A percentile compares a stretch with the other conserved stretches of the same genome.
Conservation (phyloP, 2,797 vertebrate species). For the Pseudomugil tenellus region DNA sequence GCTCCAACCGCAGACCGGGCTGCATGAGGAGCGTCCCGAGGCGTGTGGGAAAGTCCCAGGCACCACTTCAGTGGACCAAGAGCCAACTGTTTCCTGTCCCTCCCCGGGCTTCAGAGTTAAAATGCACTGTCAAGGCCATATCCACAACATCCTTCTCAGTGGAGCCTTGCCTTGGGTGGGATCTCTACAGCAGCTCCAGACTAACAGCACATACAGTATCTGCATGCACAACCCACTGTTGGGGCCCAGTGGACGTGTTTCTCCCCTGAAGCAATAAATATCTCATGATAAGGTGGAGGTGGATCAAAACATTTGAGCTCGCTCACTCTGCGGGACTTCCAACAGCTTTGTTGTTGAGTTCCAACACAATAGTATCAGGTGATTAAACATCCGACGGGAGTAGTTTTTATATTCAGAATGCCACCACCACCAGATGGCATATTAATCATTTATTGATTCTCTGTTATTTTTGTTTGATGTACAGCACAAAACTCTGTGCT, state of each 20-base stretch:
- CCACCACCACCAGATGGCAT: slow-evolving; percentile 74
- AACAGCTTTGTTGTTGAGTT: slow-evolving; percentile 73
- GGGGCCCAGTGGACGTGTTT: slow-evolving; percentile 49
- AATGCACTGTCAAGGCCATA: slow-evolving; percentile 60
- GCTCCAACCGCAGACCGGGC: slow-evolving; percentile 70
- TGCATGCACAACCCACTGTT: slow-evolving; percentile 38
- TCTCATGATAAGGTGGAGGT: slow-evolving; percentile 64
- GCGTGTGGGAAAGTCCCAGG: slow-evolving; percentile 76
- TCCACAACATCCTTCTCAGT: slow-evolving; percentile 64
- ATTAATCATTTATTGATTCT: slow-evolving; percentile 83
- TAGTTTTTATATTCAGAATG: slow-evolving; percentile 77
- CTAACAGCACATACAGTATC: slow-evolving; percentile 43
- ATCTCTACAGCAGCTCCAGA: slow-evolving; percentile 47
- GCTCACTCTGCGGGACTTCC: slow-evolving; percentile 59
- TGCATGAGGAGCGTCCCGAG: slow-evolving; percentile 64
- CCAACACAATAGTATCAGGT: slow-evolving; percentile 80
- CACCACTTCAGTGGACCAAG: slow-evolving; percentile 65
- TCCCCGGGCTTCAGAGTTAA: slow-evolving; percentile 64
- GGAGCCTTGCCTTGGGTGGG: slow-evolving; percentile 63
- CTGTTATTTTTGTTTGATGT: slow-evolving; percentile 75
- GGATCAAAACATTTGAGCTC: slow-evolving; percentile 78
- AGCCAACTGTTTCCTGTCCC: slow-evolving; percentile 77
- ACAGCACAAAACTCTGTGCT: slow-evolving; percentile 54
- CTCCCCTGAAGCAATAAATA: slow-evolving; percentile 64
- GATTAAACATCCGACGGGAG: slow-evolving; percentile 80